A percentile compares a stretch with the other conserved stretches of the same genome.
Evolutionary conservation across 92 coral and sea anemone genomes (phyloP).

Genomic region (Heteractis magnifica): DNA sequence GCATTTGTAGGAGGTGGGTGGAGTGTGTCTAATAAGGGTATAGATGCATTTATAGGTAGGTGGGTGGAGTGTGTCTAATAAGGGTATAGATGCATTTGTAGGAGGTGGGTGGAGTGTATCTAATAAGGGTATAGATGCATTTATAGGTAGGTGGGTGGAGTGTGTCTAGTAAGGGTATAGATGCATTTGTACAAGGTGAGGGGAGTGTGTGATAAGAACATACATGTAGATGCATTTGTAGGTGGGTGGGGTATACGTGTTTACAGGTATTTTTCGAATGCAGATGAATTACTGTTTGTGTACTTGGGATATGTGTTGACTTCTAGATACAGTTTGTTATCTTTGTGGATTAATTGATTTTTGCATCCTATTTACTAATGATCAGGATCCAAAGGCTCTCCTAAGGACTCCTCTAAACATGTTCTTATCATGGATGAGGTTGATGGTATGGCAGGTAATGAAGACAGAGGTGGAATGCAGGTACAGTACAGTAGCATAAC

Average conservation of each 20-base stretch:
- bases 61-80: not conserved
- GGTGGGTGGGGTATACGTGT: slow-evolving; percentile 16
- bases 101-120: no score
- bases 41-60: no score
- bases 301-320: no score
- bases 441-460: slow-evolving; percentile 99
- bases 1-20: no score
- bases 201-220: not conserved
- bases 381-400: slow-evolving; percentile 29
- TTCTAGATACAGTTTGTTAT: no score
- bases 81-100: no score
- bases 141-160: slow-evolving; percentile 52
- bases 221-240: slow-evolving; percentile 80
- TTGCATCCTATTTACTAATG: not conserved
- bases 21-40: no score
- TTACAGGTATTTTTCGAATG: no score
- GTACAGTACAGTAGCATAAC: slow-evolving; percentile 5
- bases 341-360: not conserved
- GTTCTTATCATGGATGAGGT: slow-evolving; percentile 96
- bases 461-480: slow-evolving; percentile 98
- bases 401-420: slow-evolving; percentile 67
- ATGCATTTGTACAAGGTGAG: slow-evolving; percentile 79
- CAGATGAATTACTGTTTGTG: not conserved
- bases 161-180: slow-evolving; percentile 76
- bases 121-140: no score